Evolutionary conservation across 2,113 vertebrate species (phyloP), one percentile per base, ranked within the genome.

Genomic region (Setophaga coronata): DNA sequence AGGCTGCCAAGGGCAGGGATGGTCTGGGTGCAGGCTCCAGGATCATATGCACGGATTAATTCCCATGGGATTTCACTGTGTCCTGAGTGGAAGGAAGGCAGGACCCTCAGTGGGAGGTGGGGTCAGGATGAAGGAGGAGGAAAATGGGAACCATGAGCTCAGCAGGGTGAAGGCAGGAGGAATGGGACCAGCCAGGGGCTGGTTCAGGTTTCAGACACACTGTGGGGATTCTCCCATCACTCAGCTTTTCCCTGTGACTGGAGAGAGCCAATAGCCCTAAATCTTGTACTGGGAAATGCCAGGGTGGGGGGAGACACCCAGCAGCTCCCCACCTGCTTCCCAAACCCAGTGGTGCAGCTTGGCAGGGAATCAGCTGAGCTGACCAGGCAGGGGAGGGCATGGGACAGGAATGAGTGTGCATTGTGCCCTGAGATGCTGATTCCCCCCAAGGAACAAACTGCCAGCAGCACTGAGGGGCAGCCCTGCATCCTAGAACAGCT

Each of bases 21-120:
- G 4, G 0, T 1, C 54, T 1, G 3, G 24, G 20, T 10, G 1
- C 1, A 2, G 31, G 17, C n/a, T 51, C 33, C 31, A 19, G 19
- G 62, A 25, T 51, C 0, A 11, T 14, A 88, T 24, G 10, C 4
- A 5, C 3, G 16, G 74, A 25, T 14, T 50, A 51, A 79, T 71
- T 43, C 16, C 29, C 13, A 2, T 1, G 6, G 38, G 36, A 28
- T 26, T 82, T 66, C 26, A 1, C 12, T 62, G 54, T 26, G 18
- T 47, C 24, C 36, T 14, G 53, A 47, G 14, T 19, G 58, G 47
- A 51, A 72, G 64, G 47, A 47, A 64, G 19, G 1, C 6, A 71
- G 76, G 48, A 86, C 36, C 58, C 8, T 42, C 5, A 4, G 29
- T 7, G 50, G 66, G 78, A 33, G 1, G 18, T 1, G 8, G 13